Percentiles rank a stretch among this genome's conserved stretches.
Conservation (phyloP, 2,113 vertebrate species). For the Elgaria multicarinata region DNA sequence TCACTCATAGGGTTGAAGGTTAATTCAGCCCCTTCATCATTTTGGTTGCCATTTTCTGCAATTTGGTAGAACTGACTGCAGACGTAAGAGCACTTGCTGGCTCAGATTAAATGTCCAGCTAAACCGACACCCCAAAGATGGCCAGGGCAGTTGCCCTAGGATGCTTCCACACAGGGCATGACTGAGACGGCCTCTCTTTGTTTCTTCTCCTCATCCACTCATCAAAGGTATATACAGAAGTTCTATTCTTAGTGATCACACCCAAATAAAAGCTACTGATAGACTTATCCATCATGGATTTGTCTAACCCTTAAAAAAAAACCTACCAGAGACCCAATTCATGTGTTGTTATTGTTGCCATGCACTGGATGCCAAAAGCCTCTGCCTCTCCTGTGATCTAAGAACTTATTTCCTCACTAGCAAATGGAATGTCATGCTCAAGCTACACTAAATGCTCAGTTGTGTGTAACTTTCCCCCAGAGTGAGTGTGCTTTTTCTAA, state of each 20-base stretch:
- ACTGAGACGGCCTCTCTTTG: not conserved
- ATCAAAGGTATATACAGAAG: not conserved
- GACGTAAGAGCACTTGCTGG: not conserved
- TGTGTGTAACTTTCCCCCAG: not conserved
- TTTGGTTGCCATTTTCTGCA: too few relatives aligned
- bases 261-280: not conserved
- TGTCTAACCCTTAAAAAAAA: not conserved
- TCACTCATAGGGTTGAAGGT: too few relatives aligned
- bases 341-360: not conserved
- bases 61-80: not conserved
- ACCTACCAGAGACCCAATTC: not conserved
- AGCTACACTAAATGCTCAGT: not conserved
- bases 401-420: not conserved
- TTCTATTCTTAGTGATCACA: not conserved
- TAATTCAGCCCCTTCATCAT: too few relatives aligned
- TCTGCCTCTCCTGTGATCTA: not conserved
- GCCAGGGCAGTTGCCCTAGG: not conserved
- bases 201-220: not conserved
- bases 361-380: not conserved
- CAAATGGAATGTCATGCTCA: not conserved
- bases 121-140: not conserved
- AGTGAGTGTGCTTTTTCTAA: too few relatives aligned
- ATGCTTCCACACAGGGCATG: not conserved
- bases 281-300: not conserved
- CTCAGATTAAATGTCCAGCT: not conserved